Base-by-base conservation (phyloP, 2,797 vertebrate species). In the Xiphophorus birchmanni region DNA sequence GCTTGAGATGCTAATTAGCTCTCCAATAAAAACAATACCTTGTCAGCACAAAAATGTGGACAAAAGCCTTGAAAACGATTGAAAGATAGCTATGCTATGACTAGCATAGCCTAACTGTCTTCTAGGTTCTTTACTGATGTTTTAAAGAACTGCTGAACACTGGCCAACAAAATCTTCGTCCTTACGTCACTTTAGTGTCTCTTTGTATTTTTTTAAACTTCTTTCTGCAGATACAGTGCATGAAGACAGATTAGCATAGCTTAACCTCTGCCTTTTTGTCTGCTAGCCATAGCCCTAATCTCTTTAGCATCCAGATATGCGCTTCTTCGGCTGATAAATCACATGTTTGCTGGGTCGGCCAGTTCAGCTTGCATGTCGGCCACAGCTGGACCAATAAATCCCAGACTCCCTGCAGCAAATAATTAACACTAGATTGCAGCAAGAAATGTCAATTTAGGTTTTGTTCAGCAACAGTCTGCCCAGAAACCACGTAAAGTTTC, bases 401-500 rank as follows among this genome's bases (percentile, higher is more conserved):
- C 40, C 44, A 17, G 9, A 37, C 50, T 3, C 7, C n/a, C 44
- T 77, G 69, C 54, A 17, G 65, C 18, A 56, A 80, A 80, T 67
- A 42, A 60, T 75, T 75, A 56, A 77, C 47, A 45, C 6, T 11
- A 65, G 42, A 58, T 56, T 56, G 10, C 47, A 79, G 56, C 3
- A 37, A 65, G n/a, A 74, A 42, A 47, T 17, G 32, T 52, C n/a
- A n/a, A 54, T 74, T 72, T 29, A 29, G 42, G 45, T 54, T 72
- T 58, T 48, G 3, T 76, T 72, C 40, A 76, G 42, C 2, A 18
- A 50, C 21, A 18, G 17, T 18, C 9, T 44, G 32, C 40, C 74
- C 35, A 60, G 11, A 63, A 56, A 76, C 7, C n/a, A 29, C 42
- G 5, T 26, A 42, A 40, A 23, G 76, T 75, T 87, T 80, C 23